Evolutionary conservation across 2,113 vertebrate species (phyloP).

Genomic region (Ameiurus melas): DNA sequence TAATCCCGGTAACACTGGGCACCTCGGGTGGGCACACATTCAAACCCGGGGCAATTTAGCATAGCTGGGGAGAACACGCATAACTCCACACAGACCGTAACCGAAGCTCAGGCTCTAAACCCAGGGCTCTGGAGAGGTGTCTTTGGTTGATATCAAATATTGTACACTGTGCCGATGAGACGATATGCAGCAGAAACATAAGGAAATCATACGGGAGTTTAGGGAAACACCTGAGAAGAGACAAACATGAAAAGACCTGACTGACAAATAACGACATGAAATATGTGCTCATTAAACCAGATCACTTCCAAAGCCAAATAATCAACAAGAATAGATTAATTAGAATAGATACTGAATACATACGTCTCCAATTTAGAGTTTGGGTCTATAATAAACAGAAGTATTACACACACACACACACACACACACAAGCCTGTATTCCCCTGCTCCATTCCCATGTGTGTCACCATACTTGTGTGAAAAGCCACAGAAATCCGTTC

Average conservation of each 20-base stretch:
- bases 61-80: background rate
- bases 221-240: background rate
- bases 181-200: background rate
- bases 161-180: background rate
- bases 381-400: background rate
- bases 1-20: background rate
- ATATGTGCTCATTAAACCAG: background rate
- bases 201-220: background rate
- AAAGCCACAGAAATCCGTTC: slow-evolving; percentile 26
- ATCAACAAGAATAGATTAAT: background rate
- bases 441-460: background rate
- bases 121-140: background rate
- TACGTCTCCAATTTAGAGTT: background rate
- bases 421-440: background rate
- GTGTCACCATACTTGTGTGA: slow-evolving; percentile 21
- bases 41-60: background rate
- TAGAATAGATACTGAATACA: background rate
- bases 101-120: background rate
- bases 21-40: background rate
- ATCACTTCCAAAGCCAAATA: background rate
- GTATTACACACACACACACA: background rate
- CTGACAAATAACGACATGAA: background rate
- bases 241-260: no score
- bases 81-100: background rate
- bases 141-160: background rate